Base-by-base conservation (phyloP, 2,113 vertebrate genomes). In the Heterotis niloticus region DNA sequence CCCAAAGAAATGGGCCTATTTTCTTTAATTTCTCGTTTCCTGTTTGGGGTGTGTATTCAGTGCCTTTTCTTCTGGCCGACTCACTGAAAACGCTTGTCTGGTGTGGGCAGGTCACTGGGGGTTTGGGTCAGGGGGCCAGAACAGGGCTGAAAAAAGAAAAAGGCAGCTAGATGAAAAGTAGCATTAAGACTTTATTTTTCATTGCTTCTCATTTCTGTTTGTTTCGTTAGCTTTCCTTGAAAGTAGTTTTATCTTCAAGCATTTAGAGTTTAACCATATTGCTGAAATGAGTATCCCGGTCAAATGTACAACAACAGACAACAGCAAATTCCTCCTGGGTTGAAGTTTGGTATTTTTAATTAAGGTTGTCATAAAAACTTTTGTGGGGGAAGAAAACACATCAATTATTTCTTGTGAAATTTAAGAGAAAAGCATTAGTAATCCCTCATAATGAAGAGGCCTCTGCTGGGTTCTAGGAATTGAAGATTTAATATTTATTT, bases 21-120 rank as follows among this genome's bases (percentile, higher is more conserved):
- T 88, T 79, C 81, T 86, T 88, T 84, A 90, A 86, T 88, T 87
- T 89, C 88, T 90, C 89, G 91, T 91, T 93, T 93, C 91, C 91
- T 92, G 90, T 93, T 92, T 90, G 80, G 89, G 89, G 89, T 85
- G 90, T 91, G 89, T 88, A 81, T 88, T 84, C 65, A 1, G 88
- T 88, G 84, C 87, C 87, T 90, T 90, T 88, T 90, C 89, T 88
- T 56, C 60, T 90, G 89, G 85, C 88, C 88, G 89, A 83, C 84
- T 86, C 88, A 90, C 88, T 89, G 71, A 72, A 71, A 77, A 9
- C 4, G 59, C 62, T 70, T n/a, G 17, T 59, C 54, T 5, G 0
- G 28, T 69, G 80, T 80, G 73, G 52, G 52, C 10, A 64, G 51
- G 34, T 44, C 34, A 44, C 34, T 7, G 34, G 34, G n/a, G n/a